Conservation (phyloP, 2,113 vertebrate genomes). For the Thymallus thymallus region DNA sequence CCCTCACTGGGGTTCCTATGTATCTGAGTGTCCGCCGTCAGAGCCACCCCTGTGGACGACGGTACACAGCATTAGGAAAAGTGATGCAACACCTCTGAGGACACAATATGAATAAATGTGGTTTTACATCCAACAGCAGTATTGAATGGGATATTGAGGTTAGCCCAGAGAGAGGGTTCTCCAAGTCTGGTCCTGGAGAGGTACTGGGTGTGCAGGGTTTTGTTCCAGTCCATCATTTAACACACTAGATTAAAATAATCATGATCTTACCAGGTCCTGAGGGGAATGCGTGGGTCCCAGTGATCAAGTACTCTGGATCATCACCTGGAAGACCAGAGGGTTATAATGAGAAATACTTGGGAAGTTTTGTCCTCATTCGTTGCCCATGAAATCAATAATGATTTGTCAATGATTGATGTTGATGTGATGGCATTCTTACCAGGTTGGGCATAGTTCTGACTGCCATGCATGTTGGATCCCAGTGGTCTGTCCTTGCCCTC, state of each 20-base stretch:
- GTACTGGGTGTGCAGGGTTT: too few species aligned
- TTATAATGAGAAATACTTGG: background rate
- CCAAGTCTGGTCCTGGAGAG: too few species aligned
- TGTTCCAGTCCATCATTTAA: background rate
- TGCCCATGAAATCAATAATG: too few species aligned
- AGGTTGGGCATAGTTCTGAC: constrained; percentile 78
- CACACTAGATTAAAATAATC: too few species aligned
- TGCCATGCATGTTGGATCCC: constrained; percentile 71
- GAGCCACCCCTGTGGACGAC: constrained; percentile 79
- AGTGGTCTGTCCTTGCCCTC: constrained; percentile 83
- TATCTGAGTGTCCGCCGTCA: constrained; percentile 93
- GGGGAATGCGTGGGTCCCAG: constrained; percentile 95
- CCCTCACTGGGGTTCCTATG: constrained; percentile 95
- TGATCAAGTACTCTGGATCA: constrained; percentile 91
- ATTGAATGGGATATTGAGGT: too few species aligned
- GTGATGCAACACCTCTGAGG: constrained; percentile 63
- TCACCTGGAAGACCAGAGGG: constrained; percentile 66
- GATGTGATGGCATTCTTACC: constrained; percentile 67
- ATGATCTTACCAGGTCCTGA: constrained; percentile 84
- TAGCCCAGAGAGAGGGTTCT: too few species aligned
- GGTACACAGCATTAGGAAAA: background rate
- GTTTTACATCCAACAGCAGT: too few species aligned
- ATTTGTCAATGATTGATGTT: background rate
- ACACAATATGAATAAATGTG: background rate
- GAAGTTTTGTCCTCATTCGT: background rate